Conservation (phyloP, 2,888 invertebrate species). For the Sympetrum striolatum region DNA sequence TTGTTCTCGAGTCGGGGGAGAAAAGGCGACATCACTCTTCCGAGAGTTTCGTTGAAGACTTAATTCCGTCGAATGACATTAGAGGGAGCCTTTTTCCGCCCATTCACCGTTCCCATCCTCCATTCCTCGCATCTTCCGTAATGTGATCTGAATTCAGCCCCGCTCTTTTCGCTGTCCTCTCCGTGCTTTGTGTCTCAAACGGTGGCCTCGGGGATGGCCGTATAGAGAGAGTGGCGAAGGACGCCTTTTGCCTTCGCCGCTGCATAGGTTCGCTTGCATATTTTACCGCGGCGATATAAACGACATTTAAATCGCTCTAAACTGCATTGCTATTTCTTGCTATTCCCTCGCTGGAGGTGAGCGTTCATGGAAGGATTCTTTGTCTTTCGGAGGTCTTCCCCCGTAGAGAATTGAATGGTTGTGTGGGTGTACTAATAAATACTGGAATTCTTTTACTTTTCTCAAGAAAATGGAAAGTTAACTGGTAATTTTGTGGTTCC, state of each 20-base stretch:
- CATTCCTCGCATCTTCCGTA: neutral
- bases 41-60: constrained; percentile 39
- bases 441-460: too few species aligned
- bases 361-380: neutral
- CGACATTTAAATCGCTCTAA: neutral
- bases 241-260: neutral
- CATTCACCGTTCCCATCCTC: neutral
- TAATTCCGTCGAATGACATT: constrained; percentile 42
- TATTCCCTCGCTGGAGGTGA: neutral
- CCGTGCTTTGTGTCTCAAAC: neutral
- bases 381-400: neutral
- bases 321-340: neutral
- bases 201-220: neutral
- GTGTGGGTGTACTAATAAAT: neutral
- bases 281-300: neutral
- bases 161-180: neutral
- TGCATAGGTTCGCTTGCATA: neutral
- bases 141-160: constrained; percentile 41
- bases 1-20: constrained; percentile 17
- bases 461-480: too few species aligned
- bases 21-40: constrained; percentile 38
- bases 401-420: neutral
- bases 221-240: neutral
- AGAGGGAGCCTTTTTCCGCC: constrained; percentile 27
- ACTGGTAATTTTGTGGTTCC: too few species aligned